Evolutionary conservation across 2,888 invertebrate genomes (phyloP).

Genomic region (Ypsolopha sequella): DNA sequence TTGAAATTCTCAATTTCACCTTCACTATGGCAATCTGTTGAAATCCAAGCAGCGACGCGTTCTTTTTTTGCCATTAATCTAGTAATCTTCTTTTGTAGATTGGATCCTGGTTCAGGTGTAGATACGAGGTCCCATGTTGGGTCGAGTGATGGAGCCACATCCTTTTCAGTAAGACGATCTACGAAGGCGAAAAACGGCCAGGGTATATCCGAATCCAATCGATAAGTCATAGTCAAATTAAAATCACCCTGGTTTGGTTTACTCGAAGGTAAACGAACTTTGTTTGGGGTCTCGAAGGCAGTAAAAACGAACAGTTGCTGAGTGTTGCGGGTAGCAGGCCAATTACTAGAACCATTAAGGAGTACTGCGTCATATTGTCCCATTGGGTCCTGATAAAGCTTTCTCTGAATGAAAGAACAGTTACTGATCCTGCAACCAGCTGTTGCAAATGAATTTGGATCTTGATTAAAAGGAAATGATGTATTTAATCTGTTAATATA

Average conservation of each 20-base stretch:
- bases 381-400: conserved; percentile 28
- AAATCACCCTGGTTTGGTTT: conserved; percentile 44
- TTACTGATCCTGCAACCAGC: conserved; percentile 36
- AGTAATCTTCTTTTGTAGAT: background rate
- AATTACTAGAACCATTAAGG: conserved; percentile 27
- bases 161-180: conserved; percentile 20
- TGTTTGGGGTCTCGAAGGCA: conserved; percentile 48
- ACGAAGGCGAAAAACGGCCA: conserved; percentile 44
- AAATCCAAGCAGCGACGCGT: conserved; percentile 69
- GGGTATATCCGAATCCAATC: conserved; percentile 57
- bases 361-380: conserved; percentile 56
- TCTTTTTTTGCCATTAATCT: conserved; percentile 23
- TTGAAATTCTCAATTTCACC: background rate
- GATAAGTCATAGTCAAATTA: conserved; percentile 70
- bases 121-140: conserved; percentile 19
- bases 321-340: conserved; percentile 39
- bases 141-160: conserved; percentile 26
- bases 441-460: background rate
- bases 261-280: conserved; percentile 12
- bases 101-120: background rate
- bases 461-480: too few relatives aligned
- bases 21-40: conserved; percentile 13
- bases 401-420: conserved; percentile 46
- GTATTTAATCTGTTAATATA: too few relatives aligned
- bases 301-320: conserved; percentile 62